Base-by-base conservation (phyloP, 1,140 invertebrate genomes). In the Laodelphax striatellus region DNA sequence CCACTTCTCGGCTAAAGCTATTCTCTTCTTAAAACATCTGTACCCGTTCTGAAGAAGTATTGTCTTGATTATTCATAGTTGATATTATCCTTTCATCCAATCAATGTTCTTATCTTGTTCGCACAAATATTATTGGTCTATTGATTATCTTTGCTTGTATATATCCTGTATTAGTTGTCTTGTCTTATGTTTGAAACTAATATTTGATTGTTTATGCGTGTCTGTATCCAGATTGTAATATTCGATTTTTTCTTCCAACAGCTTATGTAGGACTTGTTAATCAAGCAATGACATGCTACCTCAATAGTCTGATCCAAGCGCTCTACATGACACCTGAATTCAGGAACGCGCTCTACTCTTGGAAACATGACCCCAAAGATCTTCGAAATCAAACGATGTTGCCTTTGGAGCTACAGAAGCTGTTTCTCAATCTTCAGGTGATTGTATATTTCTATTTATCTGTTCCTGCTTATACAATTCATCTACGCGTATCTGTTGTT, bases 261-360 rank as follows among this genome's bases (percentile, higher is more conserved):
- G 84, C 75, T 62, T 92, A 89, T 75, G 88, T 93, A 9, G 92
- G 92, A 41, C 75, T 96, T 34, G 89, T 94, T 0, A 96, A 96
- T 73, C 91, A 94, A 73, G 90, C 91, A 1, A 94, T 94, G 90
- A 95, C 92, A 0, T 95, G 92, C 71, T 95, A 95, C 70, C 77
- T 96, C 13, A 96, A 95, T 71, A 92, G 89, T 75, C 74, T 95
- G 22, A 75, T 96, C 1, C 92, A 96, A 75, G 88, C 89, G 1
- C 75, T 96, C 2, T 95, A 82, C 68, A 95, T 96, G 90, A 95
- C 92, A 5, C 92, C 93, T n/a, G 92, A 96, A 73, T 94, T 96
- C 70, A 77, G 92, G 38, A 96, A 96, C 75, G 87, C 88, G 2
- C 72, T 95, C 8, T 94, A 94, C 70, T 86, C 85, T 65, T 92